phyloP scores from a whole-genome alignment of 2,888 invertebrate genomes.

The Willowsia nigromaculata region DNA sequence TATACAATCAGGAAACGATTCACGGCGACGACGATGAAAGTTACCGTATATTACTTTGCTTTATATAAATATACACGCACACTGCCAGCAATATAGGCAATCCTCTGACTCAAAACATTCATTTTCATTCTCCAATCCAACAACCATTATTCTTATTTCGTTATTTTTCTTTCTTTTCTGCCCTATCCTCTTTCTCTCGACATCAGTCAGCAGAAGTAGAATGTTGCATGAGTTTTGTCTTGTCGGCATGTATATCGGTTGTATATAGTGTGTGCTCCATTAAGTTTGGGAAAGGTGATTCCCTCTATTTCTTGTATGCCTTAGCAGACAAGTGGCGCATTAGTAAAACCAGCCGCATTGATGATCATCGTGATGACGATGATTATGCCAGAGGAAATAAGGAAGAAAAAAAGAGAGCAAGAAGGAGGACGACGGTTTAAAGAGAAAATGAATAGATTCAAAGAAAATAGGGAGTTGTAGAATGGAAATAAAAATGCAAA shows the following conservation, averaged over 20 bases:
- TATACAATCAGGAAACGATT: constrained; percentile 71
- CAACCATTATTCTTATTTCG: constrained; percentile 54
- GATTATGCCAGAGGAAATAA: constrained; percentile 54
- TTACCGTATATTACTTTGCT: not conserved
- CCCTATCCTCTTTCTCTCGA: not conserved
- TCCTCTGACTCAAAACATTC: not conserved
- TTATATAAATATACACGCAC: not conserved
- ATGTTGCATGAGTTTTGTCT: not conserved
- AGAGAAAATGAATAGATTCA: constrained; percentile 60
- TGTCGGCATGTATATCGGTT: not conserved
- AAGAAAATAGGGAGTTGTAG: constrained; percentile 45
- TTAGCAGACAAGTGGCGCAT: constrained; percentile 57
- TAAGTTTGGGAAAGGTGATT: constrained; percentile 55
- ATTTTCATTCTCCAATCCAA: constrained; percentile 35
- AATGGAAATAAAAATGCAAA: constrained; percentile 70
- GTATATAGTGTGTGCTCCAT: constrained; percentile 42
- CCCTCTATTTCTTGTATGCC: constrained; percentile 44
- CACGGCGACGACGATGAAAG: constrained; percentile 44
- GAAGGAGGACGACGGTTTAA: not conserved
- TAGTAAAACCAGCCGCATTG: constrained; percentile 67
- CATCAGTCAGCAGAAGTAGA: constrained; percentile 11
- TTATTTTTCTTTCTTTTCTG: constrained; percentile 9
- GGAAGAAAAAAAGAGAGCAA: constrained; percentile 39
- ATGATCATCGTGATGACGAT: constrained; percentile 60
- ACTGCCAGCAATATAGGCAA: not conserved